A percentile compares a stretch with the other conserved stretches of the same genome.
Evolutionary conservation across 2,797 vertebrate species (phyloP).

Genomic region (Parauchenoglanis punctatus): DNA sequence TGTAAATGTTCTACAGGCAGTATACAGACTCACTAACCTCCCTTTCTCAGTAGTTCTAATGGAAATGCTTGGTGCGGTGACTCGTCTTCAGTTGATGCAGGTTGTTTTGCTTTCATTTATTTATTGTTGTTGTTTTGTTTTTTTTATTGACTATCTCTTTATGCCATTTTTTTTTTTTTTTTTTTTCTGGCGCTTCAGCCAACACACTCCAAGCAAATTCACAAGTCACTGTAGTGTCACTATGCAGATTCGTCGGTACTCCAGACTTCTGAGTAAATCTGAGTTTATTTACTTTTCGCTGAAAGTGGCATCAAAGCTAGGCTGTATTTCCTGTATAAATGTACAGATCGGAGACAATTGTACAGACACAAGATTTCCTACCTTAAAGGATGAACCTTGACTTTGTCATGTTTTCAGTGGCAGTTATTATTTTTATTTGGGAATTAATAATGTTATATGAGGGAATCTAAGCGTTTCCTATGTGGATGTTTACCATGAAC

Average conservation of each 20-base stretch:
- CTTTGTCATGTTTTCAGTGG: conserved; percentile 42
- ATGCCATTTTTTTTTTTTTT: conserved; percentile 21
- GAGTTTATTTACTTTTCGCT: neutral
- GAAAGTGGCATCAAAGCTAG: neutral
- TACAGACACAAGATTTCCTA: conserved; percentile 36
- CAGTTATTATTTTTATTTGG: conserved; percentile 7
- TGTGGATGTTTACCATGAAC: neutral
- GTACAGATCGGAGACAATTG: conserved; percentile 36
- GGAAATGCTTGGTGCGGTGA: conserved; percentile 30
- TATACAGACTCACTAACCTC: conserved; percentile 28
- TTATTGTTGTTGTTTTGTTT: neutral
- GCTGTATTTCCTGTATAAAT: conserved; percentile 45
- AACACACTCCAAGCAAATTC: neutral
- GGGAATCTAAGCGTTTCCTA: neutral
- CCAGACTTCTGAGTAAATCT: neutral
- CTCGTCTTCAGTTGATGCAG: conserved; percentile 18
- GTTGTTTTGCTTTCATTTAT: conserved; percentile 30
- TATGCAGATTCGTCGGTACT: conserved; percentile 7
- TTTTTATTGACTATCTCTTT: conserved; percentile 29
- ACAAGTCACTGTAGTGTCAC: neutral
- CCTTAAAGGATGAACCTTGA: conserved; percentile 10
- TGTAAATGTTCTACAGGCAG: conserved; percentile 38
- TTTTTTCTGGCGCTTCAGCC: conserved; percentile 38
- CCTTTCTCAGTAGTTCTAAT: conserved; percentile 31
- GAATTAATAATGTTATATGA: neutral